phyloP scores from a whole-genome alignment of 2,797 vertebrate species.

The Gouania willdenowi region DNA sequence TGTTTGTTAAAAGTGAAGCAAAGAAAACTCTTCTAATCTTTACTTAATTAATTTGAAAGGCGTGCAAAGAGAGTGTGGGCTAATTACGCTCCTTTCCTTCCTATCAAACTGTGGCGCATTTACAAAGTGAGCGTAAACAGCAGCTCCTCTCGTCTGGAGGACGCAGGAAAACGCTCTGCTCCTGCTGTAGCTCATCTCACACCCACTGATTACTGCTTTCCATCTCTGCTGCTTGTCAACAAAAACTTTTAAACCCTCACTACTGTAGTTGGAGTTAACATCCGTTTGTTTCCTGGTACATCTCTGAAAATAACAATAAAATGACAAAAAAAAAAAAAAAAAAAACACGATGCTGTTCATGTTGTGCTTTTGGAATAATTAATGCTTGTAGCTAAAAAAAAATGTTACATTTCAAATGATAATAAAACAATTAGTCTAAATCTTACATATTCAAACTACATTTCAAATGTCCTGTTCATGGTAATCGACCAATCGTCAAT shows the following conservation, averaged over 20 bases:
- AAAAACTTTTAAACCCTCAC: background rate
- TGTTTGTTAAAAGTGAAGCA: constrained; percentile 32
- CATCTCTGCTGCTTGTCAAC: too few species aligned
- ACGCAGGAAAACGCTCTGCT: constrained; percentile 43
- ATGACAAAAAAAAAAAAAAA: constrained; percentile 36
- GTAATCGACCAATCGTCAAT: too few species aligned
- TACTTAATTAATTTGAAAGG: constrained; percentile 37
- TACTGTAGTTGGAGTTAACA: constrained; percentile 37
- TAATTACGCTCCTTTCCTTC: background rate
- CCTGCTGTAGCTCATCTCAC: constrained; percentile 50
- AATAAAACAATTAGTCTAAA: too few species aligned
- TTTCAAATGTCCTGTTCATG: too few species aligned
- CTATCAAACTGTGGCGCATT: constrained; percentile 1
- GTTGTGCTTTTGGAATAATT: too few species aligned
- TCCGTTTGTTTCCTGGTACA: constrained; percentile 15
- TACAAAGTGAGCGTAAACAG: constrained; percentile 5
- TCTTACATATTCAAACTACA: too few species aligned
- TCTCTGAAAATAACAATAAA: constrained; percentile 38
- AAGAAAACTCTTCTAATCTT: constrained; percentile 18
- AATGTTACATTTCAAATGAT: too few species aligned
- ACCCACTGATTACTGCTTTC: constrained; percentile 26
- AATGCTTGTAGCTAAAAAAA: too few species aligned
- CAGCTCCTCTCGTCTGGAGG: too few species aligned
- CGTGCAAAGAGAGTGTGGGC: constrained; percentile 10
- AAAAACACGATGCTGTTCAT: too few species aligned